Base-by-base conservation (phyloP, 2,113 vertebrate species). In the Emberiza fucata region DNA sequence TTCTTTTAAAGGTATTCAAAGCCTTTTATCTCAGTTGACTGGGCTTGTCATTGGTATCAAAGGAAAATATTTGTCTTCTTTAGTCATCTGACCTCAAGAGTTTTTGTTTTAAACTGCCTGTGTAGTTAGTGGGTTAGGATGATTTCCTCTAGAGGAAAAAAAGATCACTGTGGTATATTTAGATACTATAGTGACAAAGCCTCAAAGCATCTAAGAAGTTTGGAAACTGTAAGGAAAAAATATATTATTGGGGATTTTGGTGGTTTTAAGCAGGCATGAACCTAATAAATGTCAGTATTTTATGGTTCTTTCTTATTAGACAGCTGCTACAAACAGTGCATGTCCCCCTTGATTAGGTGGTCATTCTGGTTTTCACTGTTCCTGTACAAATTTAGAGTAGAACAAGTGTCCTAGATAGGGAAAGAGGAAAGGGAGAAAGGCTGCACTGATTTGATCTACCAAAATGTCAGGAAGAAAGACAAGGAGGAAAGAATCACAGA, bases 1-100 rank as follows among this genome's bases (percentile, higher is more conserved):
- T 47, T 87, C 39, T 84, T 76, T 42, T 73, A 39, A 76, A 92
- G 64, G 66, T 70, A 47, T 88, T 80, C 53, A 63, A 27, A 91
- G 50, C 63, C 42, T 96, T 94, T 96, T 89, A 76, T 92, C 73
- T 91, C 61, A 61, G 65, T 45, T 89, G 61, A 47, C 73, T 72
- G 45, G 8, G 29, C 80, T 88, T 96, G 80, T 90, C 76, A 42
- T 20, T 56, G 64, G 39, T 92, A 81, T 92, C 60, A 88, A 95
- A 95, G 76, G 75, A 78, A 93, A 94, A 86, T 92, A 81, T 90
- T 96, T 97, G 71, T 73, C 79, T 88, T 54, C 90, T 92, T 90
- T 51, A 93, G 91, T 95, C 88, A 83, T 77, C 76, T 88, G 94
- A 81, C 80, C 72, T 86, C 59, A 90, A 47, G 80, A 93, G 73